Evolutionary conservation across 2,797 vertebrate genomes (phyloP), one percentile per base, ranked within the genome.

Genomic region (Florisuga fusca): DNA sequence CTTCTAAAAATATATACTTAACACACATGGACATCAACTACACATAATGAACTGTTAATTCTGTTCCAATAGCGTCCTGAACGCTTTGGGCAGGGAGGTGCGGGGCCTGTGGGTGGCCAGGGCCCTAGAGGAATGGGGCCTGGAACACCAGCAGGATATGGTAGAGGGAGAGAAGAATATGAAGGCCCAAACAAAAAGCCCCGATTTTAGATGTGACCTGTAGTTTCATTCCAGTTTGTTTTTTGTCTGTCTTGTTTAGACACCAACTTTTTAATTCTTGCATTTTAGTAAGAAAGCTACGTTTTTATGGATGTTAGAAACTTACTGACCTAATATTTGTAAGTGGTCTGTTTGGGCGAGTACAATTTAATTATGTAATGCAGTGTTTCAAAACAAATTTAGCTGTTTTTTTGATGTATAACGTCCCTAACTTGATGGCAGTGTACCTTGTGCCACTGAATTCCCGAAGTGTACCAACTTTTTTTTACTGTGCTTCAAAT

Each of bases 91-190:
- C 99, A 99, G 98, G 98, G 99, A 90, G 99, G 98, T 97, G 97
- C 98, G 96, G 98, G 98, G 92, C 98, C 98, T 90, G 98, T 98
- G 98, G 98, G 98, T 97, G 98, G 98, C 97, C 98, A 98, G 97
- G 98, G 98, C 94, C 98, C 98, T 91, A 98, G 99, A 98, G 99
- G 99, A 97, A 99, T 99, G 99, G 99, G 98, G 90, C 97, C 98
- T 97, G 97, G 98, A 97, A 98, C 98, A 96, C 97, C 98, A 87
- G 92, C 97, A 92, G 98, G 98, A 97, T 99, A 98, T 97, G 99
- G 99, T 98, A 99, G 99, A 98, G 99, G 99, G 97, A 99, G 99
- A 82, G 99, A 99, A 98, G 99, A 99, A 98, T 99, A 99, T 98
- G 99, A 99, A 91, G 98, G 98, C 95, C 99, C 99, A 93, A 97